phyloP scores from a whole-genome alignment of 2,113 vertebrate species.

The Pycnonotus jocosus region DNA sequence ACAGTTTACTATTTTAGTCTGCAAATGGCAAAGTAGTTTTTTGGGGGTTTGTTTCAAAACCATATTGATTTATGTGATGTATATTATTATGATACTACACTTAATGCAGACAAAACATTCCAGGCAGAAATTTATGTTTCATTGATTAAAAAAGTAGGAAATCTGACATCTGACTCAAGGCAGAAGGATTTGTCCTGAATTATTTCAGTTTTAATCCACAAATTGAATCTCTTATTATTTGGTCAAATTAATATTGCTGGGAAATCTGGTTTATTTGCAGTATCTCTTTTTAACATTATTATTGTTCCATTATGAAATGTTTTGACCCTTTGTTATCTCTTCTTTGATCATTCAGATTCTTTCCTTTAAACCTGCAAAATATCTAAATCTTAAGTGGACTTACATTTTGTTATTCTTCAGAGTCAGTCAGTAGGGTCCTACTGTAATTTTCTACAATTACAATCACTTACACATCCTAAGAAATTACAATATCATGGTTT shows the following conservation, averaged over 20 bases:
- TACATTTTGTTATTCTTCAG: background rate
- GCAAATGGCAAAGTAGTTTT: background rate
- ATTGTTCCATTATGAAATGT: background rate
- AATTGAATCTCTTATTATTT: background rate
- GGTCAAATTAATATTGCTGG: background rate
- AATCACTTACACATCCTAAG: background rate
- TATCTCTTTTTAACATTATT: background rate
- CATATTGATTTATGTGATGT: background rate
- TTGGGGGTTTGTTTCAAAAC: background rate
- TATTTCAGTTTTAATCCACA: background rate
- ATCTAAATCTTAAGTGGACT: background rate
- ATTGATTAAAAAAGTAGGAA: background rate
- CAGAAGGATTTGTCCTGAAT: background rate
- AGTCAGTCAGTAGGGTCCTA: background rate
- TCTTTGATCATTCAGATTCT: background rate
- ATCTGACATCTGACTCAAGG: background rate
- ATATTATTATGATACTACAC: background rate
- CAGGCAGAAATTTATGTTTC: background rate
- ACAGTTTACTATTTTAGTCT: background rate
- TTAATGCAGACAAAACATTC: background rate
- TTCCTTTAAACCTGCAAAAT: background rate
- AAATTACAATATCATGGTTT: background rate
- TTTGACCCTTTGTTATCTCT: background rate
- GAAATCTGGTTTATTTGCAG: background rate
- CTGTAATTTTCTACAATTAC: background rate